A percentile compares a stretch with the other conserved stretches of the same genome.
Conservation (phyloP, 1,140 invertebrate species). For the Marisa cornuarietis region DNA sequence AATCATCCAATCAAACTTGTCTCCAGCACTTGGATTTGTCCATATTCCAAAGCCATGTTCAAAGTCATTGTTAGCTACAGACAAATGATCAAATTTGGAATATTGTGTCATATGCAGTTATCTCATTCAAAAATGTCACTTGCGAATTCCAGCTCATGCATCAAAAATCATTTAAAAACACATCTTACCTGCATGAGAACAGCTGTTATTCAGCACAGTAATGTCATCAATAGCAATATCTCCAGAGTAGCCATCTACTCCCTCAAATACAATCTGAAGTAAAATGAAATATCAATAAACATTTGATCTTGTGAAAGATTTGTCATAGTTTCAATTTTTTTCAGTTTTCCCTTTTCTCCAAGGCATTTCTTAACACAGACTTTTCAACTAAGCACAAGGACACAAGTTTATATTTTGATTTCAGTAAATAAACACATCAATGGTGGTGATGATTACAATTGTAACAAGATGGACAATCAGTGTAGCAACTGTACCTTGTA, state of each 20-base stretch:
- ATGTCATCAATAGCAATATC: conserved; percentile 81
- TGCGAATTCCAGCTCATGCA: neutral
- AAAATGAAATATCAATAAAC: no score
- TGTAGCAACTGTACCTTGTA: conserved; percentile 25
- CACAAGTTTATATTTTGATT: no score
- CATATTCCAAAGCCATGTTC: conserved; percentile 50
- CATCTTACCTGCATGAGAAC: conserved; percentile 13
- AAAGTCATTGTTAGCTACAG: conserved; percentile 52
- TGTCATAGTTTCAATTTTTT: no score
- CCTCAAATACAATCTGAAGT: conserved; percentile 72
- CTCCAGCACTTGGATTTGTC: conserved; percentile 44
- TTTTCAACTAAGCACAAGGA: no score
- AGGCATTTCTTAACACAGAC: no score
- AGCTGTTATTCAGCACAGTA: conserved; percentile 16
- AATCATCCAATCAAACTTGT: conserved; percentile 61
- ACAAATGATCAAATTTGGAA: conserved; percentile 1
- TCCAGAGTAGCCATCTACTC: conserved; percentile 71
- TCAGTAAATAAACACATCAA: no score
- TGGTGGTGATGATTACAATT: no score
- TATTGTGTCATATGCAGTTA: neutral
- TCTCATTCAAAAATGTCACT: no score
- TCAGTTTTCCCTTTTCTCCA: no score
- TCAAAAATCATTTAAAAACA: neutral
- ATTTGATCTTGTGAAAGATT: no score
- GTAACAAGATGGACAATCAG: neutral